Conservation (phyloP, 2,113 vertebrate species). For the Tupaia tana region DNA sequence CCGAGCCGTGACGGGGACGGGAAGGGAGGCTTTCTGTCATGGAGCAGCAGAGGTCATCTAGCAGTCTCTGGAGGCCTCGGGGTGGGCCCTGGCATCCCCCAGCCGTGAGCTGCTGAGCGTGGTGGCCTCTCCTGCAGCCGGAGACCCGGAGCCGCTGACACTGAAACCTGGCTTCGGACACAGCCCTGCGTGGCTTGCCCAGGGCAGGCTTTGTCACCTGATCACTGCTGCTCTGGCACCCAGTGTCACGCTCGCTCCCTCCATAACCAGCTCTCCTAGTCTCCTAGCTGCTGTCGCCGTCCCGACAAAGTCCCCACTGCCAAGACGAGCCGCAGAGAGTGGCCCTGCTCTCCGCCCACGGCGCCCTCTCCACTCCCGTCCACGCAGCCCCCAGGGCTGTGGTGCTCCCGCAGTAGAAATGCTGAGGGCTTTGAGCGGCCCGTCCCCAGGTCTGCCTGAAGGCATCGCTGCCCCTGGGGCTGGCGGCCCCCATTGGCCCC, state of each 20-base stretch:
- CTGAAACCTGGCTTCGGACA: not conserved
- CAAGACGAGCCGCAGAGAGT: not conserved
- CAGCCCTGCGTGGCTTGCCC: not conserved
- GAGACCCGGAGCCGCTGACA: not conserved
- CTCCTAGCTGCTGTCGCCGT: not conserved
- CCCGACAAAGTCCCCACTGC: not conserved
- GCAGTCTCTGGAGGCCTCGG: not conserved
- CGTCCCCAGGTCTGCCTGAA: not conserved
- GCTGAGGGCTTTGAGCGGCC: not conserved
- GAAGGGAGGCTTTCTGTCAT: not conserved
- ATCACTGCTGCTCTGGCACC: too few species aligned
- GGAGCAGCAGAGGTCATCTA: not conserved
- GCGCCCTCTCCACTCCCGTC: not conserved
- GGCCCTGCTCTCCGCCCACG: not conserved
- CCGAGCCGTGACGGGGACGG: not conserved
- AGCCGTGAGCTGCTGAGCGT: not conserved
- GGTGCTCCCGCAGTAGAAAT: too few species aligned
- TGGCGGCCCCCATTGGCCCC: not conserved
- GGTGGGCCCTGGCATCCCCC: rapidly evolving
- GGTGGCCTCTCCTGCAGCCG: not conserved
- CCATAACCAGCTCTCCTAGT: not conserved
- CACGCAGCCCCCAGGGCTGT: rapidly evolving
- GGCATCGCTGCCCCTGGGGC: rapidly evolving
- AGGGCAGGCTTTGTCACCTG: not conserved
- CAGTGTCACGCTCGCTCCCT: rapidly evolving